Evolutionary conservation across 2,113 vertebrate species (phyloP).

Genomic region (Psammodynastes pulverulentus): DNA sequence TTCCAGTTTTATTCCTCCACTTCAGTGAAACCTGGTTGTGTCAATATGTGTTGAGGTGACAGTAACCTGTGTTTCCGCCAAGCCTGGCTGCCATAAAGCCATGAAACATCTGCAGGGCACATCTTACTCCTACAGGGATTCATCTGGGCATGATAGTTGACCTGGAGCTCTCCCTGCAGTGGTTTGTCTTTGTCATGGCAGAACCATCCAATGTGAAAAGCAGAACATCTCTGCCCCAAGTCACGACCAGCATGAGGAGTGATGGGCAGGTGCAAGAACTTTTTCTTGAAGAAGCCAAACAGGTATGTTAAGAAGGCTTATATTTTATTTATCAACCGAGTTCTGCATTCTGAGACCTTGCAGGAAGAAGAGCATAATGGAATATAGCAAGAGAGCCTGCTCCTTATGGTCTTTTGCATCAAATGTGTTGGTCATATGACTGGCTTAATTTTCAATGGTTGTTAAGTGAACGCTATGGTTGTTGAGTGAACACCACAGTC

Average conservation of each 20-base stretch:
- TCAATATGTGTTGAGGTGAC: neutral
- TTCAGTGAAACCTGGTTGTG: neutral
- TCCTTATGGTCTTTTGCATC: neutral
- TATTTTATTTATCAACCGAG: neutral
- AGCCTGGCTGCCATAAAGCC: slow-evolving; percentile 31
- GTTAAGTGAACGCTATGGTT: neutral
- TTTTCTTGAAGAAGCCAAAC: slow-evolving; percentile 92
- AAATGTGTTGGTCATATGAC: neutral
- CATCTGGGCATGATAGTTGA: slow-evolving; percentile 14
- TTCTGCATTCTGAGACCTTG: neutral
- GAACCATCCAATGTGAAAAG: fast-evolving
- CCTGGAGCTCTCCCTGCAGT: neutral
- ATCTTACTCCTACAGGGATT: neutral
- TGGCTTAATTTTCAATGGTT: neutral
- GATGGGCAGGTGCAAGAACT: slow-evolving; percentile 78
- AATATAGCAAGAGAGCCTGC: neutral
- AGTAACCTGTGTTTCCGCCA: neutral
- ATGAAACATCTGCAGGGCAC: slow-evolving; percentile 25
- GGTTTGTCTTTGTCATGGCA: neutral
- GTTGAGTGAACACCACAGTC: neutral
- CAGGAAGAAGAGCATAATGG: neutral
- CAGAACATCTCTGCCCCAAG: slow-evolving; percentile 11
- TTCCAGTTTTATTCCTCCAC: neutral
- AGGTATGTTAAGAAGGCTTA: slow-evolving; percentile 68
- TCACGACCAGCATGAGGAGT: slow-evolving; percentile 6